Base-by-base conservation (phyloP, 2,113 vertebrate genomes). In the Trichechus manatus region DNA sequence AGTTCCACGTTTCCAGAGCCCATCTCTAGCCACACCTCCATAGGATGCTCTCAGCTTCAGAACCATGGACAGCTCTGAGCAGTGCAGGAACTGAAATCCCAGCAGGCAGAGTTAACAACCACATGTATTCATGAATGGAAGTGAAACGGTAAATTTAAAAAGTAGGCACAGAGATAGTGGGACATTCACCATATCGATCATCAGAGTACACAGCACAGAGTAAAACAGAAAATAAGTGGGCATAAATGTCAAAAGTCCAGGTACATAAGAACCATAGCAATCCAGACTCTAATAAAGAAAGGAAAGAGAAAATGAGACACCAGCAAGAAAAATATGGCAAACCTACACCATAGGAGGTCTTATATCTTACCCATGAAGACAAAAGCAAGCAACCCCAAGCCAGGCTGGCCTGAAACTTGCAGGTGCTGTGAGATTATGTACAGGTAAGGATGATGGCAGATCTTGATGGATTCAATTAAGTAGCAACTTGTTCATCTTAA, bases 41-140 rank as follows among this genome's bases (percentile, higher is more conserved):
- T 10, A 7, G 15, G 20, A 61, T 42, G 36, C 3, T 13, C 70
- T 66, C 19, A 11, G 42, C 39, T 23, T 29, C 5, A 31, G 66
- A n/a, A 61, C 29, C 22, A 5, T 1, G 0, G 50, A 53, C 66
- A 47, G 53, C 31, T n/a, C 0, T 36, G 22, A 19, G 0, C 2
- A 19, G 53, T 36, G 9, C 9, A 39, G 39, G 36, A 19, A 5
- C 31, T 14, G 13, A 42, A 17, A 22, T 17, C 19, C 36, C 27
- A 0, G 5, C 31, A 17, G 6, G 44, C 50, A 81, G 53, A 64
- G 68, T 72, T 72, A 36, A 36, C 33, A 72, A 36, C 15, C 68
- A 36, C 15, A 6, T 72, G 6, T 29, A 59, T 42, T 59, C 14
- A 15, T 2, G 1, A 72, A 11, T 3, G 3, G n/a, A 1, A 70